phyloP scores from a whole-genome alignment of 2,888 invertebrate species.

The Gibbula magus region DNA sequence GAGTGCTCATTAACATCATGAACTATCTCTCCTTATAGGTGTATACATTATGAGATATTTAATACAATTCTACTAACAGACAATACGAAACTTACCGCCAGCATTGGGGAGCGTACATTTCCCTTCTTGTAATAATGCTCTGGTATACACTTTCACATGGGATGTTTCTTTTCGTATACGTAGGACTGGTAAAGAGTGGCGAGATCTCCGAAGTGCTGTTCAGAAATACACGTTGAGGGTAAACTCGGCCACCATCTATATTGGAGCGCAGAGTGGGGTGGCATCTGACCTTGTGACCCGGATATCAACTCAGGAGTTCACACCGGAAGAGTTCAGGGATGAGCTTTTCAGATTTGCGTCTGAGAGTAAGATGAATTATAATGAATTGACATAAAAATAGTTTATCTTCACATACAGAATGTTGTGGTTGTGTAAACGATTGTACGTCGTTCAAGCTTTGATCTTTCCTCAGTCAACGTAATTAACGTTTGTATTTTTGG shows the following conservation, averaged over 20 bases:
- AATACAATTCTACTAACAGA: no score
- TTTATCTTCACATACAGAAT: no score
- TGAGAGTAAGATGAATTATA: slow-evolving; percentile 28
- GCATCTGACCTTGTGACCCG: slow-evolving; percentile 35
- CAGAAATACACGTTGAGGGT: slow-evolving; percentile 31
- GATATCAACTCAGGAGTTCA: not conserved
- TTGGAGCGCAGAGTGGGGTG: slow-evolving; percentile 35
- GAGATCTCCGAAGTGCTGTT: slow-evolving; percentile 33
- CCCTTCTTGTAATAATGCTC: no score
- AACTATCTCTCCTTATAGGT: no score
- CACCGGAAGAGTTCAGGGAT: slow-evolving; percentile 25
- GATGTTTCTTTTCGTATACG: not conserved
- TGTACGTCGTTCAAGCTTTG: no score
- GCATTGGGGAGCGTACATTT: no score
- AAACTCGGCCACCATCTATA: slow-evolving; percentile 30
- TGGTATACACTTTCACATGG: no score
- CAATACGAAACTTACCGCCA: no score
- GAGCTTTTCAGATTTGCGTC: slow-evolving; percentile 37
- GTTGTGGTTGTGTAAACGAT: no score
- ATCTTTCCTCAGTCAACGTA: no score
- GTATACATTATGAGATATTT: no score
- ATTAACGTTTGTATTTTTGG: no score
- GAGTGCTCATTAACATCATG: not conserved
- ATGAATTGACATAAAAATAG: not conserved
- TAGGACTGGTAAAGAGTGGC: slow-evolving; percentile 34